Base-by-base conservation (phyloP, 1,140 invertebrate genomes). In the Drosophila subobscura region DNA sequence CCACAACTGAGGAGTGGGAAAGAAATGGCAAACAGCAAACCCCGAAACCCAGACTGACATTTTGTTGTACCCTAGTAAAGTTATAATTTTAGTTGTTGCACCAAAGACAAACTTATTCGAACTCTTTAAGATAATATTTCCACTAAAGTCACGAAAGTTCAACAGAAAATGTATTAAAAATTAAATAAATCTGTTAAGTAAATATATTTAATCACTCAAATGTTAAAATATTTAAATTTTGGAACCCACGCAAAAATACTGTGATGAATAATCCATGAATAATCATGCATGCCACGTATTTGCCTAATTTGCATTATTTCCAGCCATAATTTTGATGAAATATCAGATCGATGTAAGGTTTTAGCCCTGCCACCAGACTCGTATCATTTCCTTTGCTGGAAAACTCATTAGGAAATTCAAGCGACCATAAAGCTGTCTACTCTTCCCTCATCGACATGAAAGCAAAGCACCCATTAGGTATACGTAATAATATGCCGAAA, bases 401-500 rank as follows among this genome's bases (percentile, higher is more conserved):
- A 65, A 85, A 71, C 58, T 86, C 81, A 77, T 86, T 85, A 80
- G 47, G 60, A 56, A 66, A 67, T 47, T 75, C 77, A 75, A 86
- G 64, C 81, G 72, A 76, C 73, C 83, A 88, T 75, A 74, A 86
- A 88, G 60, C 57, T 81, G 59, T 85, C 59, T 60, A 79, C 55
- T 54, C 71, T 66, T 78, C 42, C 14, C 47, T 29, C 46, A 64
- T 40, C 61, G 47, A 22, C 47, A 64, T 33, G 33, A 33, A 33
- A 29, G 22, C 47, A 25, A 40, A 45, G 51, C 52, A 58, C 50
- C 72, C 80, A 66, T 73, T 51, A 52, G 67, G 68, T 64, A 80
- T 81, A 80, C 54, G 73, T 86, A 85, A 85, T 86, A 86, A 77
- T 86, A 59, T 85, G 81, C 65, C 65, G 67, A 86, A 86, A 85